A percentile compares a stretch with the other conserved stretches of the same genome.
Evolutionary conservation across 2,888 invertebrate genomes (phyloP).

Genomic region (Drosophila paucipuncta): DNA sequence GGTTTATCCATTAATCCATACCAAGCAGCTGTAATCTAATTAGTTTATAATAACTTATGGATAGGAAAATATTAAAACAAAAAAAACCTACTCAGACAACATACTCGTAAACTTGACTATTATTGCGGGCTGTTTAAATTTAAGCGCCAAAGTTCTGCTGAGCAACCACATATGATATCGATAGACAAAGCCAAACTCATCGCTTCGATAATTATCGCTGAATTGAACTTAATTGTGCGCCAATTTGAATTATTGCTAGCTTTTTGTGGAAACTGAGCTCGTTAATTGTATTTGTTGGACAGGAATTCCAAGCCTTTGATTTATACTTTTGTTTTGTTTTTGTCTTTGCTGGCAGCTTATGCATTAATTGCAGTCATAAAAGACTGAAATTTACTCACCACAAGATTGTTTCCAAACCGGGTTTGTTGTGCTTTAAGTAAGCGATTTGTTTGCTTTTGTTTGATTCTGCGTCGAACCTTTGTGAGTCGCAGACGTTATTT

Average conservation of each 20-base stretch:
- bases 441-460: slow-evolving; percentile 41
- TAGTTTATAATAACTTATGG: slow-evolving; percentile 9
- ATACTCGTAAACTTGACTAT: background rate
- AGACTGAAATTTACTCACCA: background rate
- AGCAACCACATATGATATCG: background rate
- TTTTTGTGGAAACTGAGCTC: background rate
- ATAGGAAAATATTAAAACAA: slow-evolving; percentile 33
- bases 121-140: slow-evolving; percentile 1
- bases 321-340: background rate
- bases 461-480: slow-evolving; percentile 56
- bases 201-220: slow-evolving; percentile 28
- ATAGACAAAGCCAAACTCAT: slow-evolving; percentile 17
- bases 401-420: slow-evolving; percentile 12
- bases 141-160: slow-evolving; percentile 7
- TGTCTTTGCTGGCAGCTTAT: background rate
- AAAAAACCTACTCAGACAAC: slow-evolving; percentile 23
- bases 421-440: slow-evolving; percentile 33
- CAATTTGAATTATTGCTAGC: slow-evolving; percentile 22
- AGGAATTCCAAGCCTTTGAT: background rate
- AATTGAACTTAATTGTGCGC: background rate
- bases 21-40: slow-evolving; percentile 20
- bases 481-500: slow-evolving; percentile 46
- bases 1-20: slow-evolving; percentile 5
- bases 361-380: background rate
- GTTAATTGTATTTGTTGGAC: background rate